Evolutionary conservation across 2,797 vertebrate genomes (phyloP).

Genomic region (Moxostoma hubbsi): DNA sequence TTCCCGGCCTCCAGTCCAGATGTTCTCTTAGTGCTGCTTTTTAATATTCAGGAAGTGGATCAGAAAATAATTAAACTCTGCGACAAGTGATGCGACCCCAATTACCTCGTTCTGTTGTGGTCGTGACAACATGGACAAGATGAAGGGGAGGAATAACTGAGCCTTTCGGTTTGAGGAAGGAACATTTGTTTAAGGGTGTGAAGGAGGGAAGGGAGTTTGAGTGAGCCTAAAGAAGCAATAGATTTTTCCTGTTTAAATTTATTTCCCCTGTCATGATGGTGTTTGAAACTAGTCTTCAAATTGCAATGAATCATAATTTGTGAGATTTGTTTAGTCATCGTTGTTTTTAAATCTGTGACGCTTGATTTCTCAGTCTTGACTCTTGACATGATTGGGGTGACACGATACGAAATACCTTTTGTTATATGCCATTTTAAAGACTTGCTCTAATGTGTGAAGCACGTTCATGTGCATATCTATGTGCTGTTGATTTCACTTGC

Average conservation of each 20-base stretch:
- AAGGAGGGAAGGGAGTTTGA: neutral
- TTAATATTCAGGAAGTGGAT: conserved; percentile 69
- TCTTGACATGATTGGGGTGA: conserved; percentile 26
- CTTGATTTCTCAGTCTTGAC: conserved; percentile 29
- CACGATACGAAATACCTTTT: conserved; percentile 10
- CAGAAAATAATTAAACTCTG: conserved; percentile 70
- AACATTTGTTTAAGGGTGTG: conserved; percentile 26
- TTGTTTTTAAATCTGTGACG: conserved; percentile 25
- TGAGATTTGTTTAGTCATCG: neutral
- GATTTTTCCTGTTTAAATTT: conserved; percentile 34
- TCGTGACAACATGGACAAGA: conserved; percentile 44
- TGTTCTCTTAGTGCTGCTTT: conserved; percentile 56
- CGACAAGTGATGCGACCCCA: conserved; percentile 69
- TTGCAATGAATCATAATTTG: neutral
- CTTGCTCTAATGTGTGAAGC: neutral
- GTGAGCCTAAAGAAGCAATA: neutral
- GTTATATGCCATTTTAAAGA: conserved; percentile 1
- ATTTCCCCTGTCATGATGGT: conserved; percentile 7
- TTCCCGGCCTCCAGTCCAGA: conserved; percentile 49
- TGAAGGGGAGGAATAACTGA: conserved; percentile 22
- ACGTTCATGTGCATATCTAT: neutral
- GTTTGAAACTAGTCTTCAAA: conserved; percentile 24
- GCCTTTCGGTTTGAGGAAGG: conserved; percentile 8
- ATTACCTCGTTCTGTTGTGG: conserved; percentile 61
- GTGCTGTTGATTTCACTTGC: neutral